A percentile compares a stretch with the other conserved stretches of the same genome.
Evolutionary conservation across 2,113 vertebrate species (phyloP).

Genomic region (Nymphicus hollandicus): DNA sequence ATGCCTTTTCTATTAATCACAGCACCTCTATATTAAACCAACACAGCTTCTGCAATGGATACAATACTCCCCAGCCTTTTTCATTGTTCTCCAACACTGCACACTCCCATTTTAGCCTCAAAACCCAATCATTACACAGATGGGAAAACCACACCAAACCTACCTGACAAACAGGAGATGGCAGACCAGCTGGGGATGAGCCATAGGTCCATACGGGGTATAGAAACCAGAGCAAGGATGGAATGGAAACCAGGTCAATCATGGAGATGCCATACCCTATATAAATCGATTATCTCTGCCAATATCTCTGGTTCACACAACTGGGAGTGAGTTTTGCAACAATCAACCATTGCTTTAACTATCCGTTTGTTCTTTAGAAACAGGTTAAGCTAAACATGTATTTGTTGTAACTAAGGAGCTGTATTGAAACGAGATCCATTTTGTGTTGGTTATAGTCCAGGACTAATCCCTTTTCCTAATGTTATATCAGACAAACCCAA

Average conservation of each 20-base stretch:
- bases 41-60: neutral
- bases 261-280: neutral
- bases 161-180: neutral
- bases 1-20: neutral
- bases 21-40: neutral
- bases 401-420: neutral
- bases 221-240: neutral
- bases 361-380: neutral
- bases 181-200: fast-evolving
- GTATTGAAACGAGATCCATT: neutral
- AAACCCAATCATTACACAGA: neutral
- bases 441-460: neutral
- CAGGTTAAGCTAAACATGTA: neutral
- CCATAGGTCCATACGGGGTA: neutral
- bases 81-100: fast-evolving
- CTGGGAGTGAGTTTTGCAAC: neutral
- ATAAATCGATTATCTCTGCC: neutral
- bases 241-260: neutral
- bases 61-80: fast-evolving
- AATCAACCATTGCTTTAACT: neutral
- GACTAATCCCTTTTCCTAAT: neutral
- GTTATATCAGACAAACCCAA: neutral
- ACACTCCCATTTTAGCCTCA: fast-evolving
- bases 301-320: neutral
- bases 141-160: neutral